Evolutionary conservation across 1,140 invertebrate species (phyloP), one percentile per base, ranked within the genome.

Genomic region (Callitettix versicolor): DNA sequence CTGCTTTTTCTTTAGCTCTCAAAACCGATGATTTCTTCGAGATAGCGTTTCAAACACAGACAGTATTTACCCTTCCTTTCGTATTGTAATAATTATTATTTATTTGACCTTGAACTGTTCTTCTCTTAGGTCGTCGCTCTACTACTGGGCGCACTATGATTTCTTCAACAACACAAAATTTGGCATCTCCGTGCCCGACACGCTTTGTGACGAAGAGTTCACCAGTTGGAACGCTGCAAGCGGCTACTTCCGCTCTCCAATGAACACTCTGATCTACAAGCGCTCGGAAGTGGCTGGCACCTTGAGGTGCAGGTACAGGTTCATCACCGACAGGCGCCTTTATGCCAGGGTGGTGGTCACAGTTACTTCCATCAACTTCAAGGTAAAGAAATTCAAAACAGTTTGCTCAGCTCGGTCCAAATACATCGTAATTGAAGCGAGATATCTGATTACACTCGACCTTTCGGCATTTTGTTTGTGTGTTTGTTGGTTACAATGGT

Each of bases 131-230:
- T 84, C 81, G 17, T 91, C 88, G 0, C 70, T 93, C 0, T 91
- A 92, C 65, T 92, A 91, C 66, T 91, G 88, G 88, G 88, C 88
- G 0, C 88, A 91, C 67, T 93, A 91, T 61, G 88, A 93, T 63
- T 93, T 92, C 70, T 92, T 91, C 70, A 92, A 92, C 66, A 88
- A 89, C 55, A 91, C 86, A 0, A 79, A 82, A 26, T 86, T 85
- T 55, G 89, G 89, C 0, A 85, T 86, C 52, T 81, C 85, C 0
- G 81, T 91, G 0, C 74, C 77, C 0, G 82, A 80, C 20, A 91
- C 86, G 0, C 78, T 82, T 7, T 93, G 90, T 68, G 89, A 93
- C 63, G 88, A 92, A 67, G 79, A 84, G 0, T 90, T 91, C 63
- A 79, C 83, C 3, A 84, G 85, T 0, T 91, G 87, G 85, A 82